Evolutionary conservation across 2,888 invertebrate species (phyloP), one percentile per base, ranked within the genome.

Genomic region (Temnothorax ravouxi): DNA sequence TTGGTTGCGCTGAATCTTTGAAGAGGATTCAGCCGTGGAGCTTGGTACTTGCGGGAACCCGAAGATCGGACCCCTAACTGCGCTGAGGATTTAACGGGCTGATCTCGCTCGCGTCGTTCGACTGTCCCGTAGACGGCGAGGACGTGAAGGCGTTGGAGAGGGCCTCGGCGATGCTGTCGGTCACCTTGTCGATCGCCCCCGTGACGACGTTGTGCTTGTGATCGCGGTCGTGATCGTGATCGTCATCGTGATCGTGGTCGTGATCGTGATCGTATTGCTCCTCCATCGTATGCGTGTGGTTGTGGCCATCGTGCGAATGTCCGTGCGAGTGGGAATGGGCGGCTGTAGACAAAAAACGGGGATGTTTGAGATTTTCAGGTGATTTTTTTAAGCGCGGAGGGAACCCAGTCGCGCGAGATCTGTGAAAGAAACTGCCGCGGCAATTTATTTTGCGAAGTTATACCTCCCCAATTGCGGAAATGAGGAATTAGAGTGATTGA

Each of bases 311-410:
- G 77, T 92, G 90, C 44, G 90, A 89, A 79, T 93, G 93, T 18
- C 92, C 88, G 54, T 93, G 93, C 34, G 64, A 64, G 13, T 64
- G 64, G 4, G 92, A 91, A 86, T 94, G 94, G n/a, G 93, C 91
- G 15, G 93, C 94, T 94, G 91, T 9, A 92, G 93, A 84, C 50
- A 69, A 56, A 82, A 71, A 84, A 18, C 52, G 56, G 18, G n/a
- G n/a, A 62, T 8, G 15, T 25, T 47, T 64, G 29, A 50, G 9
- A 29, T 47, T 47, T 47, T 61, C 18, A 18, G 29, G 13, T 15
- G 15, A 52, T 52, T 54, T 50, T 34, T 66, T 56, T 15, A 44
- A 44, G 5, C 50, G 29, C 0, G 64, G 34, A 54, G 54, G 34
- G 25, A 15, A 15, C 5, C 5, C 9, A 4, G 38, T 44, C 15